Base-by-base conservation (phyloP, 2,113 vertebrate genomes). In the Vulpes vulpes region DNA sequence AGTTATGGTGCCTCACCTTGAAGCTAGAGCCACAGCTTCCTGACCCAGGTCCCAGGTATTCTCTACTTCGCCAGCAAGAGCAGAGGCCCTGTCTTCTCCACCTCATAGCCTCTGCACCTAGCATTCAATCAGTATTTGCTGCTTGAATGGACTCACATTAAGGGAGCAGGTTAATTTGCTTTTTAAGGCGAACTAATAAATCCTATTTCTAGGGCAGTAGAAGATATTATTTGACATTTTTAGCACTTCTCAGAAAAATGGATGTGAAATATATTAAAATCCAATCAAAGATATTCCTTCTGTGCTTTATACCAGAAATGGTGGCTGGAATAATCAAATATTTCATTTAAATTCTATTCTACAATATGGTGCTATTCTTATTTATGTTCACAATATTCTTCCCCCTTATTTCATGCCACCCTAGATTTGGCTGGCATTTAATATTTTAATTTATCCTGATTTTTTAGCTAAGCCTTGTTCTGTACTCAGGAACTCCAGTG, bases 141-240 rank as follows among this genome's bases (percentile, higher is more conserved):
- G 65, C 14, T 23, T 74, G 85, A 69, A 64, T 79, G n/a, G 30
- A 57, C n/a, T 49, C 27, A 57, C 69, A 83, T 71, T 73, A 89
- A 92, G 32, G n/a, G 10, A 86, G 22, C 38, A 81, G 65, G 83
- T 35, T 65, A 59, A 49, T 87, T 87, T 96, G 16, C 32, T 93
- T 96, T 87, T 71, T 92, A 79, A 88, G 53, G n/a, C 94, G 74
- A 97, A 96, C 94, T 67, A 22, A 27, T 92, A 95, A 94, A 57
- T 78, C 22, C 43, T 90, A 35, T 76, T 83, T 59, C 64, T 95
- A 89, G 71, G 53, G 27, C 4, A 90, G 69, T 30, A 88, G 14
- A 81, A 93, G 49, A 79, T 60, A 65, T 64, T 81, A n/a, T 71
- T 86, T 97, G 80, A 95, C 76, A 82, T 60, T 85, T 81, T 97